These are phyloP conservation scores for Channa maculata DNA, from an alignment of 2,113 vertebrate species.

Conservation along the genomic window DNA sequence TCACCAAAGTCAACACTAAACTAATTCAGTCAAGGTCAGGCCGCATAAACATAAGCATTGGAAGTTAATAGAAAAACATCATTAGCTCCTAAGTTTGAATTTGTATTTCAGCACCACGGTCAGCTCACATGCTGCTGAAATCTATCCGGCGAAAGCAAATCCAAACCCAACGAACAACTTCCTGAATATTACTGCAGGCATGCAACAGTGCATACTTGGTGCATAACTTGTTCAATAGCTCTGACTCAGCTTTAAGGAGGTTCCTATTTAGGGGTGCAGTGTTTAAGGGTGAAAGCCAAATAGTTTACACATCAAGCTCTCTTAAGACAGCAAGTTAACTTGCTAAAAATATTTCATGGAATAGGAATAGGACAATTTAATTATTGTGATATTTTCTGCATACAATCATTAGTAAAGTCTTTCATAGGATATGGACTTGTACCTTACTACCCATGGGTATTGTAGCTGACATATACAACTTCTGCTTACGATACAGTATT, in stretches of 20 bases:
- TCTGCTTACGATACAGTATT: too few species aligned
- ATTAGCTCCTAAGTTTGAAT: not conserved
- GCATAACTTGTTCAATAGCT: not conserved
- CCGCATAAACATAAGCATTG: not conserved
- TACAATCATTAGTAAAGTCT: too few species aligned
- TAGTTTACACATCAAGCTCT: not conserved
- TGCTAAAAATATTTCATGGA: too few species aligned
- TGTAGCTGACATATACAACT: too few species aligned
- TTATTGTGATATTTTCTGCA: too few species aligned
- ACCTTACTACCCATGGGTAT: too few species aligned
- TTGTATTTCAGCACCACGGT: slow-evolving; percentile 52
- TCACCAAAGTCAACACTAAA: not conserved
- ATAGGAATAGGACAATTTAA: too few species aligned
- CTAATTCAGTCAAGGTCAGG: not conserved
- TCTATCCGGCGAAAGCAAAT: too few species aligned
- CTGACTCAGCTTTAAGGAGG: not conserved
- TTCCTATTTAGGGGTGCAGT: not conserved
- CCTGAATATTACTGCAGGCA: too few species aligned
- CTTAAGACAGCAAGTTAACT: too few species aligned
- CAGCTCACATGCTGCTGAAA: slow-evolving; percentile 23
- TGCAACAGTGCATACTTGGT: not conserved
- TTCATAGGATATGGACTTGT: too few species aligned
- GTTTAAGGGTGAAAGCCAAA: not conserved
- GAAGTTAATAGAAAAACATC: not conserved
- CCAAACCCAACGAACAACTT: not conserved